Conservation (phyloP, 2,888 invertebrate species). For the Cheilosia variabilis region DNA sequence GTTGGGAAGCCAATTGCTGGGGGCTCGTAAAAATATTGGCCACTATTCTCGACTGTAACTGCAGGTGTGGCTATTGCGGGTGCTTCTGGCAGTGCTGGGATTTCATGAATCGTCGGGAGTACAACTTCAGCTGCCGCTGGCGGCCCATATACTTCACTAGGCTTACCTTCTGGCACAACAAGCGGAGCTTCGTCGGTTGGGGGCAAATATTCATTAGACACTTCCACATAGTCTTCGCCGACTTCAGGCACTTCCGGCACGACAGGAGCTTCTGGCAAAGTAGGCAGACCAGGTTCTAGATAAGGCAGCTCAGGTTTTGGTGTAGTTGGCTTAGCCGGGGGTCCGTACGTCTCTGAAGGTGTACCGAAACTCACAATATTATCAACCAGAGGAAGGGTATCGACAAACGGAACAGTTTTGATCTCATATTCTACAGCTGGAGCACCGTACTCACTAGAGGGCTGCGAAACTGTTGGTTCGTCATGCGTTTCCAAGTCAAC, state of each 20-base stretch:
- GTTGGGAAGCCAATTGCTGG: background rate
- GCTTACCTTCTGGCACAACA: background rate
- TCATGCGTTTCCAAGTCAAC: background rate
- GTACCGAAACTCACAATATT: conserved; percentile 13
- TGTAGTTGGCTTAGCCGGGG: background rate
- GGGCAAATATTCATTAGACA: conserved; percentile 35
- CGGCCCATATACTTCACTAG: background rate
- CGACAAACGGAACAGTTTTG: conserved; percentile 1
- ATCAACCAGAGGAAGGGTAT: conserved; percentile 33
- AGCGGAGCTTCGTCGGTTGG: background rate
- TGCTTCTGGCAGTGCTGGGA: background rate
- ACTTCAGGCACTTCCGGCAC: conserved; percentile 1
- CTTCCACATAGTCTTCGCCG: background rate
- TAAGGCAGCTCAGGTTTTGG: conserved; percentile 34
- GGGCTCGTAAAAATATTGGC: background rate
- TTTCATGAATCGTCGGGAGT: conserved; percentile 4
- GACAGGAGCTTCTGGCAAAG: conserved; percentile 18
- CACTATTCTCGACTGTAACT: background rate
- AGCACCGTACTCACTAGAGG: conserved; percentile 27
- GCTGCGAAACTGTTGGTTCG: background rate
- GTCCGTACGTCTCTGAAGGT: background rate
- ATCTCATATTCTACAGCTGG: conserved; percentile 3
- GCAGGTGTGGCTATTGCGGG: background rate
- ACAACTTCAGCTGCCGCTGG: background rate
- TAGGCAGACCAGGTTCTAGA: conserved; percentile 37